Evolutionary conservation across 2,888 invertebrate species (phyloP), one percentile per base, ranked within the genome.

Genomic region (Linnaemya tessellans): DNA sequence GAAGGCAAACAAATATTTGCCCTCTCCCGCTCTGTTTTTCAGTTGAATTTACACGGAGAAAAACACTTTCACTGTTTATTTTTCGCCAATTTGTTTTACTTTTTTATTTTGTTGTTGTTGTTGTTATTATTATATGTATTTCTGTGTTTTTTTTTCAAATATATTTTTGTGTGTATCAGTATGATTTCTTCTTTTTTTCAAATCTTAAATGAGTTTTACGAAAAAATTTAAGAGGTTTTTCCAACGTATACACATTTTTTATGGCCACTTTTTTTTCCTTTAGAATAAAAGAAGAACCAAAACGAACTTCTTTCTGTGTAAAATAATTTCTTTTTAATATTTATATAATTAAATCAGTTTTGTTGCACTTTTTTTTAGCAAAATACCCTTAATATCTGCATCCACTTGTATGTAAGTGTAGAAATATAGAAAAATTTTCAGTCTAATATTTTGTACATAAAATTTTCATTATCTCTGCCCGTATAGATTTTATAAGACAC

Each of bases 231-330:
- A 79, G 73, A 79, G 82, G 74, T 71, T 82, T 79, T 78, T 78
- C 73, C 54, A 75, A 70, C 68, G 84, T 79, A 85, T 85, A 85
- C 85, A 85, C 82, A 85, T 85, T 85, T 84, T 84, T 82, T 85
- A 82, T 85, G 70, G 18, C 75, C 82, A 82, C 79, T 82, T 85
- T 84, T 25, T 84, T 78, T 43, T 62, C 84, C 30, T 71, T 74
- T 43, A 67, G 38, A 60, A 60, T 11, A 60, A 62, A 70, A 22
- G n/a, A 81, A 43, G 18, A 70, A 64, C 10, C 41, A 65, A 56
- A 65, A 46, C 30, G 3, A 67, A 77, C 77, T 78, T 64, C 41
- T 75, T 62, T 51, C 58, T 71, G 62, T 25, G 60, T 74, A 80
- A 84, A 80, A 43, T 51, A 38, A 49, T 67, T 71, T 73, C 43